Percentiles rank a stretch among this genome's conserved stretches.
Conservation (phyloP, 2,797 vertebrate genomes). For the Benthosema pterotum region DNA sequence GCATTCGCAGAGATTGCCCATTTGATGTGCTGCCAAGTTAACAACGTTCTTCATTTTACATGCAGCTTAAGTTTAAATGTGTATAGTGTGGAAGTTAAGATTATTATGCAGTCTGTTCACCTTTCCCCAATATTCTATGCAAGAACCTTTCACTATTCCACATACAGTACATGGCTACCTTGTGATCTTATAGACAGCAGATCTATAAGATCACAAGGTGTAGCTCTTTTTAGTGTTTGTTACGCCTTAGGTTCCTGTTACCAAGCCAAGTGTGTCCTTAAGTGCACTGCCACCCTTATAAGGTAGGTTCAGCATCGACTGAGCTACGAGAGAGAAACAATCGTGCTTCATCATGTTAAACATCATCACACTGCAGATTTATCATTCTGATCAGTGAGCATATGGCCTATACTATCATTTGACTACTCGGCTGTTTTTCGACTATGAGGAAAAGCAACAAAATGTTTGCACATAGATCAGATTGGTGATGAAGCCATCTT, state of each 20-base stretch:
- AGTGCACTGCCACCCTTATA: conserved; percentile 17
- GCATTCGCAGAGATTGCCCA: conserved; percentile 5
- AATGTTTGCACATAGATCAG: neutral
- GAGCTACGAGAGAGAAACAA: neutral
- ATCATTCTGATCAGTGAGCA: neutral
- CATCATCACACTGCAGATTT: neutral
- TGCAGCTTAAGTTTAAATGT: neutral
- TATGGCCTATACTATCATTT: neutral
- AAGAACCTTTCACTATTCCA: neutral
- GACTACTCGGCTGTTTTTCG: neutral
- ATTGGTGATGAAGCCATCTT: neutral
- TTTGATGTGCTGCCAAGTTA: neutral
- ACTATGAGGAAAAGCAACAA: neutral
- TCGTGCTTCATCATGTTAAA: neutral
- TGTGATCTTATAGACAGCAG: too few species aligned
- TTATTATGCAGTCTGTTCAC: too few species aligned
- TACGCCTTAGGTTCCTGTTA: neutral
- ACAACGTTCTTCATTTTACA: neutral
- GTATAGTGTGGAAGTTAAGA: too few species aligned
- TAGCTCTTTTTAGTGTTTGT: too few species aligned
- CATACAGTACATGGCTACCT: neutral
- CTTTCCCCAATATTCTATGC: neutral
- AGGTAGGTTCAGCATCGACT: conserved; percentile 4
- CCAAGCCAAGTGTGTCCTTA: conserved; percentile 15
- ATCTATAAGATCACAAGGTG: too few species aligned